Percentiles rank a stretch among this genome's conserved stretches.
phyloP scores from a whole-genome alignment of 2,888 invertebrate genomes.

The Pristionchus entomophagus region DNA sequence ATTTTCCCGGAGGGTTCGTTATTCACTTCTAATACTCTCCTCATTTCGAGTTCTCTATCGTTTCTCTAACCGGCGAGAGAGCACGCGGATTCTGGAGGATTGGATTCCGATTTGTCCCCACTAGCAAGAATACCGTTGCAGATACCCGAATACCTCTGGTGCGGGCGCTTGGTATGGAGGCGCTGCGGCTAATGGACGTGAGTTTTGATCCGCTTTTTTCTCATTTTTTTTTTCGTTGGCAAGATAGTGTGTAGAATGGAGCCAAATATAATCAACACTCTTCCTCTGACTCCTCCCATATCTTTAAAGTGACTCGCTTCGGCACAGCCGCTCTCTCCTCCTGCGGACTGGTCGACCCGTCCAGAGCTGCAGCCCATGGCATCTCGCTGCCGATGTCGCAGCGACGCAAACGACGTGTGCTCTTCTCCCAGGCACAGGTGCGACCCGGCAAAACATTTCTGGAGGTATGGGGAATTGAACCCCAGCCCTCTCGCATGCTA shows the following conservation, averaged over 20 bases:
- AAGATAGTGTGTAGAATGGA: too few species aligned
- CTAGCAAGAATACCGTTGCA: too few species aligned
- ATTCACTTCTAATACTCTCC: background rate
- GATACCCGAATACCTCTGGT: background rate
- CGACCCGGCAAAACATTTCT: background rate
- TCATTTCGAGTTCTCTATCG: too few species aligned
- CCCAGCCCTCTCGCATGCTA: slow-evolving; percentile 44
- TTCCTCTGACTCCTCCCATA: slow-evolving; percentile 49
- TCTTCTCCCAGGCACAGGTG: slow-evolving; percentile 67
- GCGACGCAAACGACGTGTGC: slow-evolving; percentile 62
- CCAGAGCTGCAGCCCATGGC: slow-evolving; percentile 58
- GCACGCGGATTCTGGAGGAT: too few species aligned
- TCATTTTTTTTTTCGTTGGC: background rate
- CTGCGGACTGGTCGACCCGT: slow-evolving; percentile 58
- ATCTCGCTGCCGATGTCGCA: slow-evolving; percentile 59
- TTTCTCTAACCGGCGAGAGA: too few species aligned
- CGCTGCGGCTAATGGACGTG: background rate
- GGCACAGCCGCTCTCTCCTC: background rate
- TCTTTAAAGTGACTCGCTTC: slow-evolving; percentile 2
- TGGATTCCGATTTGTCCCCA: too few species aligned
- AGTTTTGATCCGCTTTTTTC: background rate
- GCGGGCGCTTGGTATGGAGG: background rate
- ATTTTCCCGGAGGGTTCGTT: background rate
- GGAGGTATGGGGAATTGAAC: slow-evolving; percentile 44
- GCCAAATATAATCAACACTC: background rate